Percentiles rank a stretch among this genome's conserved stretches.
Conservation (phyloP, 1,140 invertebrate genomes). For the Cydia fagiglandana region DNA sequence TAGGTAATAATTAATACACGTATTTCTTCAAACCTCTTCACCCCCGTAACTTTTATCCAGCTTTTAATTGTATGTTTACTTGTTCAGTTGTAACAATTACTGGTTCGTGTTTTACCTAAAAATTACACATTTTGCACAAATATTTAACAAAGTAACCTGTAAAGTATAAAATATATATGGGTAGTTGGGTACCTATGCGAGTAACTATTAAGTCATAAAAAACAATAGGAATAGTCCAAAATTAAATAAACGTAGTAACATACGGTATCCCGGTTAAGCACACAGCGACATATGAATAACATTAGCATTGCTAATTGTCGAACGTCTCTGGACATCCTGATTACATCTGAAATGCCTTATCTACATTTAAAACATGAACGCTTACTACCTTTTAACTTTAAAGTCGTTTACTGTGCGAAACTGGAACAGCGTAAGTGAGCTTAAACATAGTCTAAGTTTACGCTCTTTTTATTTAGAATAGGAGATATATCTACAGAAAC, state of each 20-base stretch:
- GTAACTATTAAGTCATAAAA: background rate
- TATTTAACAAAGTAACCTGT: too few relatives aligned
- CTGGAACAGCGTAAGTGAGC: background rate
- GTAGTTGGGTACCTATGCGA: background rate
- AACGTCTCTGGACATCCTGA: constrained; percentile 16
- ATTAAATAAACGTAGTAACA: constrained; percentile 15
- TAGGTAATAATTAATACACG: too few relatives aligned
- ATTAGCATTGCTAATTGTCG: constrained; percentile 30
- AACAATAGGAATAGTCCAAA: background rate
- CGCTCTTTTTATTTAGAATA: background rate
- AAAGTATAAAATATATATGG: too few relatives aligned
- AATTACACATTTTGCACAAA: too few relatives aligned
- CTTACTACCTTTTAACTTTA: background rate
- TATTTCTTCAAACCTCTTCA: too few relatives aligned
- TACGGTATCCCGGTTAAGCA: constrained; percentile 3
- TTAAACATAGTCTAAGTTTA: background rate
- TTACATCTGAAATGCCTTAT: background rate
- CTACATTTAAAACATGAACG: too few relatives aligned
- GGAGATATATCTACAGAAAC: background rate
- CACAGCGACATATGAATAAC: constrained; percentile 17
- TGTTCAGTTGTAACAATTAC: too few relatives aligned
- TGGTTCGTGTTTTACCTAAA: too few relatives aligned
- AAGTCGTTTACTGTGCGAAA: background rate
- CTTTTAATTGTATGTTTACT: too few relatives aligned
- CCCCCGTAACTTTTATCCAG: too few relatives aligned